Evolutionary conservation across 30 jellyfish, hydroid and myxozoan species (phyloP).

Genomic region (Hydra vulgaris): DNA sequence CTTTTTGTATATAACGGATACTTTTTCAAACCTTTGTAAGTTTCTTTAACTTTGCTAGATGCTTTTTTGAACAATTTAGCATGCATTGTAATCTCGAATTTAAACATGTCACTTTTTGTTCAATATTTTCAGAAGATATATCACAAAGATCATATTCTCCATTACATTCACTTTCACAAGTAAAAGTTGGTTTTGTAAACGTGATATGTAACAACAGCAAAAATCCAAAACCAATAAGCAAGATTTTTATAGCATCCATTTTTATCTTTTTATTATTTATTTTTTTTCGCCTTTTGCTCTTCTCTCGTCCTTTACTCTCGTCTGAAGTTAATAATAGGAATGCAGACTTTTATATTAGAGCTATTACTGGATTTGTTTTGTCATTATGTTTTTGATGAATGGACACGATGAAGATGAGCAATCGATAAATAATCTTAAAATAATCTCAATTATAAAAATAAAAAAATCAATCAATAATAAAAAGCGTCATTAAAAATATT

Average conservation of each 20-base stretch:
- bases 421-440: not conserved
- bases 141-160: not conserved
- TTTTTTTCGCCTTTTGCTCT: not conserved
- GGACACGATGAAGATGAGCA: not conserved
- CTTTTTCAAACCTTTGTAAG: too few relatives aligned
- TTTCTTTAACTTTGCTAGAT: not conserved
- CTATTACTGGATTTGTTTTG: not conserved
- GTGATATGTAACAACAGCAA: not conserved
- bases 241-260: not conserved
- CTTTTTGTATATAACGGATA: too few relatives aligned
- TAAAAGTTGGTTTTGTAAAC: conserved; percentile 1
- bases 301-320: too few relatives aligned
- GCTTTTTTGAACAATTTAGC: not conserved
- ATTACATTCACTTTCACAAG: conserved; percentile 3
- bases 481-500: not conserved
- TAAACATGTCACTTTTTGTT: not conserved
- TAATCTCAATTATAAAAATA: not conserved
- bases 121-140: not conserved
- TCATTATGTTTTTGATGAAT: not conserved
- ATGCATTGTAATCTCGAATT: not conserved
- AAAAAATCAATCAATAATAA: too few relatives aligned
- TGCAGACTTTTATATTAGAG: not conserved
- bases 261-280: too few relatives aligned
- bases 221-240: not conserved
- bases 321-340: not conserved